Evolutionary conservation across 1,140 invertebrate species (phyloP), one percentile per base, ranked within the genome.

Genomic region (Aphidius gifuensis): DNA sequence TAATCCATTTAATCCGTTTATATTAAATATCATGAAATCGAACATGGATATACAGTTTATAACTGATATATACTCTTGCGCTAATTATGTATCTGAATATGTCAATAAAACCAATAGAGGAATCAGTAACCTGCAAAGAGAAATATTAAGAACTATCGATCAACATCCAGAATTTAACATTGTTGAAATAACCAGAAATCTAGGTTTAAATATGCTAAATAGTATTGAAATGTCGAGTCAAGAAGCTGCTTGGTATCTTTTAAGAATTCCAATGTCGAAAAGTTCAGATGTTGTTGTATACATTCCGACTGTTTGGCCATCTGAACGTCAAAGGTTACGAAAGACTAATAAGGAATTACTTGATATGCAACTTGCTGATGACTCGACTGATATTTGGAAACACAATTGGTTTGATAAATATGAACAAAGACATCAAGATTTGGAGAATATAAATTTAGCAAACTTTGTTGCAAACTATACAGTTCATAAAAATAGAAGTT

Each of bases 331-430:
- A 16, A 16, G 16, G 16, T 16, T 16, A 69, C 42, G 72, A 64
- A 69, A 71, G 66, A 68, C 65, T 9, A 4, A 49, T 6, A 66
- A 69, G 61, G 61, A 65, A 64, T 40, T 71, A 39, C 11, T 55
- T 21, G 60, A 62, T 56, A 32, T 32, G 23, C 23, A 9, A 16
- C 16, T 32, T 38, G 43, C 51, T 21, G 60, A 65, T 16, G 61
- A 74, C 61, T 65, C 16, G 2, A 69, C 65, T 1, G 46, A 72
- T 58, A 62, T 74, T 50, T 75, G 71, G 67, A 72, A 68, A 61
- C 68, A 73, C 60, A 65, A 72, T 54, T 72, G 68, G 51, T 69
- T 69, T 39, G 68, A 75, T 11, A 69, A 74, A 47, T 75, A 75
- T 58, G 54, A 53, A 71, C 70, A 70, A 32, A n/a, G 50, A 21